phyloP scores from a whole-genome alignment of 2,888 invertebrate species.

The Acleris emargana region DNA sequence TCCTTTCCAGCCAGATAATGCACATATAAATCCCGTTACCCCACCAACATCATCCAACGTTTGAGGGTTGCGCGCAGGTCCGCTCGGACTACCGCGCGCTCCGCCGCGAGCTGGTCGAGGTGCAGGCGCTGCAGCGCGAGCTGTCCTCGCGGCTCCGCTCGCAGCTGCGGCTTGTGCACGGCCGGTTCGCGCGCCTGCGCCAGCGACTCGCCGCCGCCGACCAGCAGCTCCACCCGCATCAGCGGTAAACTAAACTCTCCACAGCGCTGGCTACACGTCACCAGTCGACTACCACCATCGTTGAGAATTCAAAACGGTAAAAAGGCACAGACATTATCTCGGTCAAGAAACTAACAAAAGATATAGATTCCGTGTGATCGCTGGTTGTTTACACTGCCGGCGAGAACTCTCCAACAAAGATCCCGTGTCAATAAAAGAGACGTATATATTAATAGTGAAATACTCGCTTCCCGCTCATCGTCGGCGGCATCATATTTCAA shows the following conservation, averaged over 20 bases:
- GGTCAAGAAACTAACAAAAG: no score
- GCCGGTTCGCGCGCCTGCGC: slow-evolving; percentile 88
- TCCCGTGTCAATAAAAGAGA: no score
- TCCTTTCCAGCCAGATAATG: no score
- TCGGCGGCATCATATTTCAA: no score
- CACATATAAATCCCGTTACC: background rate
- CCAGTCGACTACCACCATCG: no score
- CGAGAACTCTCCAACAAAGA: no score
- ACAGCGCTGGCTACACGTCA: background rate
- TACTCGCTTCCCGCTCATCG: no score
- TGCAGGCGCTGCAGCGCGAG: slow-evolving; percentile 91
- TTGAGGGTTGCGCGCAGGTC: slow-evolving; percentile 62
- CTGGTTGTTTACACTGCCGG: no score
- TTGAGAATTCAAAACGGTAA: no score
- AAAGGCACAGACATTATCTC: no score
- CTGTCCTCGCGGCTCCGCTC: slow-evolving; percentile 88
- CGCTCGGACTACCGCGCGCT: slow-evolving; percentile 91
- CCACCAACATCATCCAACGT: background rate
- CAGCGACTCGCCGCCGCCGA: slow-evolving; percentile 86
- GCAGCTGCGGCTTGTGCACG: slow-evolving; percentile 89
- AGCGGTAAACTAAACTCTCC: slow-evolving; percentile 47
- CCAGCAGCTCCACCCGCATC: slow-evolving; percentile 58
- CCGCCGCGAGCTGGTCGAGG: slow-evolving; percentile 90
- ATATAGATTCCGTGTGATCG: no score
- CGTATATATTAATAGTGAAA: no score